phyloP scores from a whole-genome alignment of 2,888 invertebrate genomes.

The Crematogaster levior region DNA sequence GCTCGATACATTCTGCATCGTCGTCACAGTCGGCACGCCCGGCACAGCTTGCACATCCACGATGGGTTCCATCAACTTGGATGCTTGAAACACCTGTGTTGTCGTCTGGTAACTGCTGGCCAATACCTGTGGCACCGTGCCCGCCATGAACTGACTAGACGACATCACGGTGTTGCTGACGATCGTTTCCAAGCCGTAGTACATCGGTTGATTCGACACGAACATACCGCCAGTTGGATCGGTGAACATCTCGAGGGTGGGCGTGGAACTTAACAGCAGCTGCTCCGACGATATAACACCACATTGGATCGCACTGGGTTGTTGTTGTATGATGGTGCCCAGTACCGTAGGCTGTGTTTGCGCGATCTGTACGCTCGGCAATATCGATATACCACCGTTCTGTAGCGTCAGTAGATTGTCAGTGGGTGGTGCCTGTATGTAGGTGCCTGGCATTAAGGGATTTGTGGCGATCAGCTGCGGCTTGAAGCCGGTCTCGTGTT shows the following conservation, averaged over 20 bases:
- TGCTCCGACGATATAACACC: slow-evolving; percentile 87
- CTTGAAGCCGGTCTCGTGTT: slow-evolving; percentile 83
- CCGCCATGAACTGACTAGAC: slow-evolving; percentile 94
- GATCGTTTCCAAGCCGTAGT: slow-evolving; percentile 94
- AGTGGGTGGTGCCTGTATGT: slow-evolving; percentile 81
- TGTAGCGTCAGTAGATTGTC: slow-evolving; percentile 82
- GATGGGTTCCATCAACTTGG: slow-evolving; percentile 92
- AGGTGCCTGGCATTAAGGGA: slow-evolving; percentile 82
- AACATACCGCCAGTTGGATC: slow-evolving; percentile 86
- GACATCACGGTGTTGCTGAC: slow-evolving; percentile 96
- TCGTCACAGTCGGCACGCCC: slow-evolving; percentile 75
- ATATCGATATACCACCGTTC: slow-evolving; percentile 83
- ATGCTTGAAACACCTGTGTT: slow-evolving; percentile 94
- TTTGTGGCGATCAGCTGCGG: slow-evolving; percentile 83
- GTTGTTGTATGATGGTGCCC: slow-evolving; percentile 86
- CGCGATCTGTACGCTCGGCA: slow-evolving; percentile 82
- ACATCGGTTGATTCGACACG: slow-evolving; percentile 90
- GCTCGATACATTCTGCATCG: slow-evolving; percentile 77
- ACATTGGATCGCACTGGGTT: slow-evolving; percentile 87
- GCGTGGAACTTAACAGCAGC: slow-evolving; percentile 88
- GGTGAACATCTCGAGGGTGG: slow-evolving; percentile 89
- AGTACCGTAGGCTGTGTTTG: slow-evolving; percentile 81
- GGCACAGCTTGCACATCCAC: slow-evolving; percentile 90
- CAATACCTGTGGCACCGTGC: slow-evolving; percentile 92
- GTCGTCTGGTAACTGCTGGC: slow-evolving; percentile 95